A percentile compares a stretch with the other conserved stretches of the same genome.
These are phyloP conservation scores for Microcebus tavaratra DNA, from an alignment of 2,113 vertebrate genomes.

Conservation along the genomic window DNA sequence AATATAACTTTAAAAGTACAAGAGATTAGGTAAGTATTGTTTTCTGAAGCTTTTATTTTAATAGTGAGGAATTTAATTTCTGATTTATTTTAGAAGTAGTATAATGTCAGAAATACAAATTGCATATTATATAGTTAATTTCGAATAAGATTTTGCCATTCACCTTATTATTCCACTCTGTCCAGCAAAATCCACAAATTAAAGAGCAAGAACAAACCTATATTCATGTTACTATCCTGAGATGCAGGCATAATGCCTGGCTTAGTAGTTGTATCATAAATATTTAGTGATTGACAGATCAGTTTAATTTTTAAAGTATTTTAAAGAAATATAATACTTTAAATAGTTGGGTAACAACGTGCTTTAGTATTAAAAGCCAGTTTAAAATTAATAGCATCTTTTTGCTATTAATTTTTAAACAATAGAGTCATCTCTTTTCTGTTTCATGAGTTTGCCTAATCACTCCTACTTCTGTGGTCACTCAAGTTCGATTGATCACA, in stretches of 20 bases:
- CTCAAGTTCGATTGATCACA: neutral
- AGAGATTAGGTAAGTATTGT: constrained; percentile 7
- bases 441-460: neutral
- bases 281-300: neutral
- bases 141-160: constrained; percentile 32
- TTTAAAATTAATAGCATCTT: neutral
- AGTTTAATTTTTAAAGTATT: neutral
- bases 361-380: constrained; percentile 22
- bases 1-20: neutral
- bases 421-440: neutral
- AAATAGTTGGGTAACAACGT: neutral
- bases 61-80: constrained; percentile 5
- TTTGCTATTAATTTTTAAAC: neutral
- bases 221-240: neutral
- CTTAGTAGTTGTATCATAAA: neutral
- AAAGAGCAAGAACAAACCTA: constrained; percentile 4
- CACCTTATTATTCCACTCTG: neutral
- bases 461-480: neutral
- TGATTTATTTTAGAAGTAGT: neutral
- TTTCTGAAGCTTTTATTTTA: constrained; percentile 3
- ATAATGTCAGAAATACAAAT: neutral
- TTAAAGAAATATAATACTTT: neutral
- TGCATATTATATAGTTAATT: neutral
- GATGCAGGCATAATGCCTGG: neutral
- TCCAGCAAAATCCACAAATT: constrained; percentile 7